Percentiles rank a stretch among this genome's conserved stretches.
Evolutionary conservation across 1,140 invertebrate genomes (phyloP).

Genomic region (Pygmarrhopalites habei): DNA sequence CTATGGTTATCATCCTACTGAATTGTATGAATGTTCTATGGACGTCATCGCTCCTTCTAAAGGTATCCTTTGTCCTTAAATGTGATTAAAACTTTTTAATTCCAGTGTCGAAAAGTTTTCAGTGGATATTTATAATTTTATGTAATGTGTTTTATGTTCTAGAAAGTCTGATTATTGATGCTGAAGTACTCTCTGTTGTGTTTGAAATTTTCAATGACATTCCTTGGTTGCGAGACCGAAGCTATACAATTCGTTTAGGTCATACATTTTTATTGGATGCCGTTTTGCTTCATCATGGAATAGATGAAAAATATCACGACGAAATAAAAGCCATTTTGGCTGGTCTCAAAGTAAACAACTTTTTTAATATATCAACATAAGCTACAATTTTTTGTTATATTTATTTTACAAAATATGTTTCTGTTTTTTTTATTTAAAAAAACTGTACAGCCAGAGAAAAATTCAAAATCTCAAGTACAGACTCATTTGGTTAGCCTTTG

Average conservation of each 20-base stretch:
- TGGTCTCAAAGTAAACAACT: conserved; percentile 52
- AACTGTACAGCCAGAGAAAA: conserved; percentile 51
- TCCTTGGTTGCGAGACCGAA: conserved; percentile 56
- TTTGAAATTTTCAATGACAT: conserved; percentile 69
- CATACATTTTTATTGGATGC: conserved; percentile 71
- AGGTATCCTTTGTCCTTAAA: conserved; percentile 43
- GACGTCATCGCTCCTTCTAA: conserved; percentile 74
- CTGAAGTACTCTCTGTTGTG: conserved; percentile 70
- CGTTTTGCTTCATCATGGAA: conserved; percentile 70
- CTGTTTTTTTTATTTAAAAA: too few species aligned
- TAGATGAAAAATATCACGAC: conserved; percentile 62
- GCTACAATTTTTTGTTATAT: background rate
- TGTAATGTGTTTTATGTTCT: conserved; percentile 2
- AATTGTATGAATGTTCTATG: conserved; percentile 84
- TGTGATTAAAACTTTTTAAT: too few species aligned
- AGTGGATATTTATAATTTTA: too few species aligned
- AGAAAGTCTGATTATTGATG: conserved; percentile 70
- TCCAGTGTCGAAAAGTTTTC: too few species aligned
- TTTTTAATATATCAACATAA: background rate
- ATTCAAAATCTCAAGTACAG: conserved; percentile 61
- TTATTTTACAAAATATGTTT: too few species aligned
- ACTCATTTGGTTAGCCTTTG: conserved; percentile 61
- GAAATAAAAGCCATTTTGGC: conserved; percentile 58
- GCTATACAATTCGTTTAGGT: conserved; percentile 70
- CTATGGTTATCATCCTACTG: conserved; percentile 75